Evolutionary conservation across 2,797 vertebrate genomes (phyloP).

Genomic region (Coracias cyanogaster): DNA sequence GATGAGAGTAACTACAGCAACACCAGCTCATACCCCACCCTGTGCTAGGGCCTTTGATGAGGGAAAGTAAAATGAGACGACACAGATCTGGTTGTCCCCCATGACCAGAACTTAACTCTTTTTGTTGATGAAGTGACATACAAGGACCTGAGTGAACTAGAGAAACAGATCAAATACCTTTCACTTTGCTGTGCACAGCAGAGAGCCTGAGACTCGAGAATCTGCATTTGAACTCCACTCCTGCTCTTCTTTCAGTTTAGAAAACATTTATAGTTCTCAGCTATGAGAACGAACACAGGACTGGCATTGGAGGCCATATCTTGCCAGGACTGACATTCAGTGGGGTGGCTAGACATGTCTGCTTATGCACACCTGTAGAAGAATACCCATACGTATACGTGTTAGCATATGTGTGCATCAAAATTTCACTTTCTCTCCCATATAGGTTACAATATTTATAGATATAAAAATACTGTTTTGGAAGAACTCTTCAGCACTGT

Average conservation of each 20-base stretch:
- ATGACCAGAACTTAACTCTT: background rate
- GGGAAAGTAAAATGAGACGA: background rate
- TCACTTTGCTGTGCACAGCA: background rate
- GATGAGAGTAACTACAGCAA: background rate
- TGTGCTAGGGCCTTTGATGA: background rate
- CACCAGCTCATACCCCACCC: background rate
- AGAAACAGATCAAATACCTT: background rate
- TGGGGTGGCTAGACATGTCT: background rate
- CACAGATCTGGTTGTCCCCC: background rate
- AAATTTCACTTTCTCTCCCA: background rate
- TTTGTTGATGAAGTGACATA: background rate
- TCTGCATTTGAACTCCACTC: background rate
- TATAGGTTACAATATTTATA: background rate
- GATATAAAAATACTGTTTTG: background rate
- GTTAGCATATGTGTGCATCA: fast-evolving
- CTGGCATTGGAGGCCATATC: background rate
- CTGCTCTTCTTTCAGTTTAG: background rate
- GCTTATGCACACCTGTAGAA: background rate
- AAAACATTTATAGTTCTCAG: background rate
- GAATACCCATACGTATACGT: fast-evolving
- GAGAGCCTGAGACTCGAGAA: background rate
- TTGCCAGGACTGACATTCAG: background rate
- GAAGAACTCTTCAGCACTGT: background rate
- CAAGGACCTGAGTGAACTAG: background rate
- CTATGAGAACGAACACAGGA: background rate